Evolutionary conservation across 2,113 vertebrate species (phyloP).

Genomic region (Alligator sinensis): DNA sequence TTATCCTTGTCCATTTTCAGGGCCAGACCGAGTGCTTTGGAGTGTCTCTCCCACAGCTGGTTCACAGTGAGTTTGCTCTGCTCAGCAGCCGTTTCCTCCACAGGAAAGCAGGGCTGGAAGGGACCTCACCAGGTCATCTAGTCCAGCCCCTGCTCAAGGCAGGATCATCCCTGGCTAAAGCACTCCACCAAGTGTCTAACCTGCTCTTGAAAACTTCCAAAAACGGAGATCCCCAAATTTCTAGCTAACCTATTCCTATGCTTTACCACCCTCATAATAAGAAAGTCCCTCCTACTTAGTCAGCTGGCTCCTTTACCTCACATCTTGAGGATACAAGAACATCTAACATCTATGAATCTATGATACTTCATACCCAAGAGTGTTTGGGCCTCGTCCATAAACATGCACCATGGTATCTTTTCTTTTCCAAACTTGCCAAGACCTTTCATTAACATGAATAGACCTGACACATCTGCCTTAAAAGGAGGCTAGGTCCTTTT

Average conservation of each 20-base stretch:
- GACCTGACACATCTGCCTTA: not conserved
- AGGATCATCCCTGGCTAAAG: no score
- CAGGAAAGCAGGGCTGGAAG: not conserved
- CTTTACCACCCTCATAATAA: no score
- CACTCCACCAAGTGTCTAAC: no score
- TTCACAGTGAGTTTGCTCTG: conserved; percentile 61
- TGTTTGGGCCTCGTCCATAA: not conserved
- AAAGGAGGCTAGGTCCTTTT: not conserved
- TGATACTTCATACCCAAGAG: not conserved
- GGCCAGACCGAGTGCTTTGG: conserved; percentile 57
- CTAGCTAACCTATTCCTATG: no score
- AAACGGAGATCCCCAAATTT: no score
- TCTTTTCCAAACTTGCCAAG: not conserved
- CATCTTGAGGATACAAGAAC: not conserved
- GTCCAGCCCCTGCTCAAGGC: no score
- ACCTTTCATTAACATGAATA: not conserved
- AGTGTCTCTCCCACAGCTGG: conserved; percentile 72
- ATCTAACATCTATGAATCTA: no score
- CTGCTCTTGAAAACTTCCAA: no score
- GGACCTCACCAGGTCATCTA: not conserved
- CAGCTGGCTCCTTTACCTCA: not conserved
- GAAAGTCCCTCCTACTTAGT: not conserved
- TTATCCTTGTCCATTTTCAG: conserved; percentile 34
- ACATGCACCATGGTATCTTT: not conserved
- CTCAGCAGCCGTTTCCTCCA: no score